phyloP scores from a whole-genome alignment of 2,797 vertebrate species.

The Argyrosomus regius region DNA sequence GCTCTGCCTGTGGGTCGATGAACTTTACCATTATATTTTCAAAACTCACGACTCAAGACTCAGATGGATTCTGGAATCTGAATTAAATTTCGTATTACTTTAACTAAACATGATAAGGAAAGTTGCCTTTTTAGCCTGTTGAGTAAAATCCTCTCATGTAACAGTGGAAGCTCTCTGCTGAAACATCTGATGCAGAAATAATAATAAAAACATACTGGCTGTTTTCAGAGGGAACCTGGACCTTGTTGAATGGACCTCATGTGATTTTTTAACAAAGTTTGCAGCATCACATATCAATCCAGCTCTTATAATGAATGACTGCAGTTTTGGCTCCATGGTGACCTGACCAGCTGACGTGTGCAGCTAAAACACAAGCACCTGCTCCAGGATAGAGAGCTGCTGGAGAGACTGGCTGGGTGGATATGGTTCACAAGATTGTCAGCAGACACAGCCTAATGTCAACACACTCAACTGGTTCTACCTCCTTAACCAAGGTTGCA shows the following conservation, averaged over 20 bases:
- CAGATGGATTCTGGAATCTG: not conserved
- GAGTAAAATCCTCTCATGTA: not conserved
- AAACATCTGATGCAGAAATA: not conserved
- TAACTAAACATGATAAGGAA: not conserved
- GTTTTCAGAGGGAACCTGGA: not conserved
- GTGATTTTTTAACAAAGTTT: not conserved
- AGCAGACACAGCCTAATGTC: conserved; percentile 12
- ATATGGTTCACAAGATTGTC: conserved; percentile 6
- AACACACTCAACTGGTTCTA: conserved; percentile 33
- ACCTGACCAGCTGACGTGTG: not conserved
- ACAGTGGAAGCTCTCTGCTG: not conserved
- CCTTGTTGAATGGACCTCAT: not conserved
- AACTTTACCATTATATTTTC: conserved; percentile 3
- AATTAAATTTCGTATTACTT: not conserved
- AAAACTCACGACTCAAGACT: not conserved
- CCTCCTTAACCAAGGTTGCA: conserved; percentile 10
- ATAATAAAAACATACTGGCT: not conserved
- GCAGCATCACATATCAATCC: not conserved
- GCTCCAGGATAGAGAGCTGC: not conserved
- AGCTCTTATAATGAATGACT: not conserved
- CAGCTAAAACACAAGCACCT: conserved; percentile 19
- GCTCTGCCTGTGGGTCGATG: conserved; percentile 1
- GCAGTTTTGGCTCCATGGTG: conserved; percentile 6
- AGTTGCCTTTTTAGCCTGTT: not conserved
- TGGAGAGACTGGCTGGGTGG: not conserved